phyloP scores from a whole-genome alignment of 2,888 invertebrate species.

The Leptinotarsa rubiginosa region DNA sequence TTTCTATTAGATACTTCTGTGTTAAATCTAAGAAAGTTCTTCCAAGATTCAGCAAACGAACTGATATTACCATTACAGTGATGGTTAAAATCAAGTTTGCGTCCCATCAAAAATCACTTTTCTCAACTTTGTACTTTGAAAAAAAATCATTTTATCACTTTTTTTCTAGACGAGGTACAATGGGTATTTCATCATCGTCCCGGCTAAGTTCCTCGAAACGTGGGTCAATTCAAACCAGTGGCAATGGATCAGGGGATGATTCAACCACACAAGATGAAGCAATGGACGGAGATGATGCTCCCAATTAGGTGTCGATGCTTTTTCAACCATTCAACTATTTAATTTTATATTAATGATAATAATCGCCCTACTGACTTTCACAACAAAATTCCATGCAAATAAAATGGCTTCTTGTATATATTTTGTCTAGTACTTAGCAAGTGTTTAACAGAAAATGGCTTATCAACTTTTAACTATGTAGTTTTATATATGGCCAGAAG shows the following conservation, averaged over 20 bases:
- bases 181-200: constrained; percentile 74
- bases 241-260: constrained; percentile 78
- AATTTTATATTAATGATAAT: constrained; percentile 28
- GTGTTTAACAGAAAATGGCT: constrained; percentile 48
- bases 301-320: constrained; percentile 53
- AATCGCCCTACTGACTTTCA: constrained; percentile 35
- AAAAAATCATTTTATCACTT: constrained; percentile 35
- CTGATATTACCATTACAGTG: not conserved
- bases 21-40: not conserved
- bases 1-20: too few species aligned
- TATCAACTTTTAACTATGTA: not conserved
- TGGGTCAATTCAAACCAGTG: constrained; percentile 74
- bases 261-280: constrained; percentile 82
- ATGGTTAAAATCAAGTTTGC: not conserved
- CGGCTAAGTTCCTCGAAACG: constrained; percentile 75
- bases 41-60: too few species aligned
- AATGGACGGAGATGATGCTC: constrained; percentile 79
- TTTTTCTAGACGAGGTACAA: constrained; percentile 64
- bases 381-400: constrained; percentile 43
- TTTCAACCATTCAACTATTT: constrained; percentile 18
- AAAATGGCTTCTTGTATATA: constrained; percentile 53
- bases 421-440: constrained; percentile 55
- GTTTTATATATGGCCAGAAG: constrained; percentile 34
- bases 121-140: not conserved
- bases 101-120: not conserved